Conservation (phyloP, 2,797 vertebrate species). For the Pantherophis vulpinus region DNA sequence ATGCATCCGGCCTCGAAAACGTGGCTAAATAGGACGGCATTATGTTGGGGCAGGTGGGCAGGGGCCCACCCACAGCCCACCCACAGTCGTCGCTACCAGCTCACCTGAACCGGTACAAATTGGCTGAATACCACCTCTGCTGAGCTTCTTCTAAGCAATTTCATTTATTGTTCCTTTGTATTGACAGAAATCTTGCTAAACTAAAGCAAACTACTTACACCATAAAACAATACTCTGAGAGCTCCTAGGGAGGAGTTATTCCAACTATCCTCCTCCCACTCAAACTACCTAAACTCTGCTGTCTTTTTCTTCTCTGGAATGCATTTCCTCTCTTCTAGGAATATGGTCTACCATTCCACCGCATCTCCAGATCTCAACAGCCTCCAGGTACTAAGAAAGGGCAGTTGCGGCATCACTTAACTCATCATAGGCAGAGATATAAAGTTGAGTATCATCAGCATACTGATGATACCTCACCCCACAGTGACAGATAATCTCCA, state of each 20-base stretch:
- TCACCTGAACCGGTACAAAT: too few relatives aligned
- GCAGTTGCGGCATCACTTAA: neutral
- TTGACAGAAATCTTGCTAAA: neutral
- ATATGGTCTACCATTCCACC: neutral
- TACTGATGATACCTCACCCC: neutral
- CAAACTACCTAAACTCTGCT: neutral
- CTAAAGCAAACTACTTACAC: neutral
- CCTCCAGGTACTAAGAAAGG: neutral
- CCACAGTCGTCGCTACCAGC: too few relatives aligned
- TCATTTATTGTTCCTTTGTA: neutral
- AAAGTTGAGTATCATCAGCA: neutral
- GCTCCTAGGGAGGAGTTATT: neutral
- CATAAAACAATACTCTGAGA: neutral
- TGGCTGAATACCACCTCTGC: too few relatives aligned
- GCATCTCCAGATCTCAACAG: neutral
- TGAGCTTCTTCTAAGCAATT: neutral
- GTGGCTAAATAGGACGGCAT: too few relatives aligned
- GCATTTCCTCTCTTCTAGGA: neutral
- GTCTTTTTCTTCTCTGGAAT: neutral
- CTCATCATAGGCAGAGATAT: neutral
- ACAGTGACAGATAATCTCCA: neutral
- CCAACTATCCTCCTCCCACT: neutral
- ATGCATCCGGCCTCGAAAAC: too few relatives aligned
- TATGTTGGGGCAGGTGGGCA: too few relatives aligned
- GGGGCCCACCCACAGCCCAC: too few relatives aligned